phyloP scores from a whole-genome alignment of 2,113 vertebrate species.

The Gasterosteus nipponicus region DNA sequence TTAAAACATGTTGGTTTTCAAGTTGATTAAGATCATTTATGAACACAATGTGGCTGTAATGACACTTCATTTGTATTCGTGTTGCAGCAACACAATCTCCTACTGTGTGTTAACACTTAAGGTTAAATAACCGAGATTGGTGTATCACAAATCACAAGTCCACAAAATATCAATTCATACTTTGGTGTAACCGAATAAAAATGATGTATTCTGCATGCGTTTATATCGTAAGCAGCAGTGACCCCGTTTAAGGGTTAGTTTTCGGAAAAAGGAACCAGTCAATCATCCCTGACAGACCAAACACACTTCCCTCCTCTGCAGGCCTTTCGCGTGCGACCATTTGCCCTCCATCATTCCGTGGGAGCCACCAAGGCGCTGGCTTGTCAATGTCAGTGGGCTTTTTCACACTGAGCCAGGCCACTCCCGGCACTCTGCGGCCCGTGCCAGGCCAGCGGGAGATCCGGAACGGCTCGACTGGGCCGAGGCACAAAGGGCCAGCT shows the following conservation, averaged over 20 bases:
- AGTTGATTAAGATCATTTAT: not conserved
- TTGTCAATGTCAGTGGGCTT: constrained; percentile 60
- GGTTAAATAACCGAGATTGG: not conserved
- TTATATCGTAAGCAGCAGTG: not conserved
- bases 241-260: not conserved
- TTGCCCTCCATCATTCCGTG: constrained; percentile 41
- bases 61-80: not conserved
- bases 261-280: not conserved
- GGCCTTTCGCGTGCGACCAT: constrained; percentile 7
- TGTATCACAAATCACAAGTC: not conserved
- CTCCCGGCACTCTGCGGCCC: constrained; percentile 50
- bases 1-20: not conserved
- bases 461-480: constrained; percentile 70
- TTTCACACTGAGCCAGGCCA: constrained; percentile 69
- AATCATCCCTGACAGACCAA: constrained; percentile 6
- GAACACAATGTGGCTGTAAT: not conserved
- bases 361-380: constrained; percentile 44
- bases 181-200: not conserved
- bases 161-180: not conserved
- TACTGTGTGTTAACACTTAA: not conserved
- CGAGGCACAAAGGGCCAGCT: constrained; percentile 80
- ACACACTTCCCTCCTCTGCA: constrained; percentile 12
- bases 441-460: constrained; percentile 79
- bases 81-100: not conserved
- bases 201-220: too few relatives aligned